Conservation (phyloP, 2,797 vertebrate genomes). For the Helarctos malayanus region DNA sequence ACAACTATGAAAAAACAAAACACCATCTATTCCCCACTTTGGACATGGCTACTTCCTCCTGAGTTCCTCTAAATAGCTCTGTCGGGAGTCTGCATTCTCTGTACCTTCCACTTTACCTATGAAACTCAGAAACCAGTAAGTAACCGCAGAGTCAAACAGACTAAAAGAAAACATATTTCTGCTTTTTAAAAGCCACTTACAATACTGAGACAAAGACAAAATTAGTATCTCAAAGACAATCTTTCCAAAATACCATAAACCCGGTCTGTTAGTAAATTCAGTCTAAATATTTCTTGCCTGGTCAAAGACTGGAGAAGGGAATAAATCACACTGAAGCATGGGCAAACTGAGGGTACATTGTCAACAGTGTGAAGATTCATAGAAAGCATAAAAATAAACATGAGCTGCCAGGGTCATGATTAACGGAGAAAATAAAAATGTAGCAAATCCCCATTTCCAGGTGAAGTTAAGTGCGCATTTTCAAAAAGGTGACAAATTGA, state of each 20-base stretch:
- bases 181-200: neutral
- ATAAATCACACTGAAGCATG: neutral
- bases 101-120: neutral
- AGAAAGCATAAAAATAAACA: neutral
- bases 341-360: neutral
- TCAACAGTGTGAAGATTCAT: neutral
- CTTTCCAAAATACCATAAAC: neutral
- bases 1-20: neutral
- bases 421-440: slow-evolving; percentile 16
- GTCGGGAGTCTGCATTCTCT: neutral
- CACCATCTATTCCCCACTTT: neutral
- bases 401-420: neutral
- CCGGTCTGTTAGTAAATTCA: neutral
- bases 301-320: neutral
- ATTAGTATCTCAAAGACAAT: neutral
- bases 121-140: neutral
- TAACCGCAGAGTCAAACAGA: neutral
- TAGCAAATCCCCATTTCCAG: neutral
- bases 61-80: neutral
- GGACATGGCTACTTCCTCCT: neutral
- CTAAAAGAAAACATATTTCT: neutral
- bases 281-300: neutral
- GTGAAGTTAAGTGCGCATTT: neutral
- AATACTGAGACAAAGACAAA: neutral
- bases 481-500: neutral